These are phyloP conservation scores for Autographa pulchrina DNA, from an alignment of 2,888 invertebrate genomes.

Conservation along the genomic window DNA sequence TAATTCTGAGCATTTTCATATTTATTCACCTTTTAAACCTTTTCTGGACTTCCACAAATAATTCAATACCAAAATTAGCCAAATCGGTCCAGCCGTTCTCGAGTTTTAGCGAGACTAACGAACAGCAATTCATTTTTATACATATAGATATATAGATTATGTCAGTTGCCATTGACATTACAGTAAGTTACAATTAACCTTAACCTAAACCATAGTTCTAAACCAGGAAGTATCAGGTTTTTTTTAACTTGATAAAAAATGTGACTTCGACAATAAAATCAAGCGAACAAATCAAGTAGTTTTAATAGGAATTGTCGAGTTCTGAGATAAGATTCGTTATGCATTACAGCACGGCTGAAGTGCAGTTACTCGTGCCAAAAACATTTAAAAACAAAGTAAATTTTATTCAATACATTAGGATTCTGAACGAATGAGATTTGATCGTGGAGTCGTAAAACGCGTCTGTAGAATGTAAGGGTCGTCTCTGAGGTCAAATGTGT, in stretches of 20 bases:
- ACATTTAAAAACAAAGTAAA: constrained; percentile 6
- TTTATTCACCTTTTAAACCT: too few relatives aligned
- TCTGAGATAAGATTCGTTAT: constrained; percentile 37
- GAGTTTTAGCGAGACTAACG: too few relatives aligned
- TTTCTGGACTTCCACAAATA: too few relatives aligned
- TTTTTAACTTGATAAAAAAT: background rate
- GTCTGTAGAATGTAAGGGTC: background rate
- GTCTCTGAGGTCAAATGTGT: background rate
- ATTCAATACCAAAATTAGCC: too few relatives aligned
- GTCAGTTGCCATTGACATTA: background rate
- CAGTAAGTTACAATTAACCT: too few relatives aligned
- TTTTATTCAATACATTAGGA: constrained; percentile 6
- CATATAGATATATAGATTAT: too few relatives aligned
- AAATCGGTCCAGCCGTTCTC: too few relatives aligned
- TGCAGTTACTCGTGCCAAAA: constrained; percentile 51
- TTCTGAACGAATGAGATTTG: background rate
- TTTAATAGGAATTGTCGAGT: constrained; percentile 18
- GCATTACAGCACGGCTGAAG: constrained; percentile 35
- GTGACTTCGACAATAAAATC: constrained; percentile 25
- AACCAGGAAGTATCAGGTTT: too few relatives aligned
- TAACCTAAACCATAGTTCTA: too few relatives aligned
- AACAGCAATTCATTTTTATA: too few relatives aligned
- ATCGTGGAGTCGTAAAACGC: background rate
- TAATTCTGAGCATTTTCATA: too few relatives aligned
- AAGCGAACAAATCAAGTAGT: constrained; percentile 22